Conservation (phyloP, 1,140 invertebrate species). For the Lepidotrigona ventralis region DNA sequence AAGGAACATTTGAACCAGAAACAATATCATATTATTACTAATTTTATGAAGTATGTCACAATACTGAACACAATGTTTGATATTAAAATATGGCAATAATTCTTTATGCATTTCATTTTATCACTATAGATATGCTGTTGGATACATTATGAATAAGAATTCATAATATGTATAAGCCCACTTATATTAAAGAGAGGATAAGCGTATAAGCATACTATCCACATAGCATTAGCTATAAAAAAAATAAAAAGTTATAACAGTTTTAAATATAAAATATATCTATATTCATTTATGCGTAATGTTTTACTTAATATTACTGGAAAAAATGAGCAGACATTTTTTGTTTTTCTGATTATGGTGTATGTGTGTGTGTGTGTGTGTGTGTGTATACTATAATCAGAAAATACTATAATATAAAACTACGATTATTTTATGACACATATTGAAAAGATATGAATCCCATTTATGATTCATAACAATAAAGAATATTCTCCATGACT, state of each 20-base stretch:
- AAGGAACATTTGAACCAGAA: slow-evolving; percentile 21
- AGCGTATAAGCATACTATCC: slow-evolving; percentile 59
- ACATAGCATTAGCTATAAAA: slow-evolving; percentile 40
- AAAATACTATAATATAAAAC: no score
- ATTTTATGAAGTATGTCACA: slow-evolving; percentile 13
- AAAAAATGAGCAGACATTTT: slow-evolving; percentile 19
- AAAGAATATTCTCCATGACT: background rate
- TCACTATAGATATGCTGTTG: slow-evolving; percentile 55
- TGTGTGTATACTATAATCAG: background rate
- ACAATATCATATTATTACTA: slow-evolving; percentile 14
- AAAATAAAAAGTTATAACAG: slow-evolving; percentile 24
- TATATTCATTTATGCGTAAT: slow-evolving; percentile 12
- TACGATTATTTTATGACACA: slow-evolving; percentile 15
- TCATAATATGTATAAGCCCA: slow-evolving; percentile 51
- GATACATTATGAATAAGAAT: slow-evolving; percentile 49
- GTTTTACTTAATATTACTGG: slow-evolving; percentile 19
- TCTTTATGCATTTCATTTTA: background rate
- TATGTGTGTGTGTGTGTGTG: background rate
- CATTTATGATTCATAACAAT: slow-evolving; percentile 6
- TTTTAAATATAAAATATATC: slow-evolving; percentile 25
- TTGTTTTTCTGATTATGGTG: slow-evolving; percentile 8
- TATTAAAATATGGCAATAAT: slow-evolving; percentile 26
- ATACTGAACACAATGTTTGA: background rate
- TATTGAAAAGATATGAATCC: slow-evolving; percentile 18
- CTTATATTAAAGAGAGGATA: slow-evolving; percentile 48